Conservation (phyloP, 2,113 vertebrate species). For the Tragelaphus buxtoni region DNA sequence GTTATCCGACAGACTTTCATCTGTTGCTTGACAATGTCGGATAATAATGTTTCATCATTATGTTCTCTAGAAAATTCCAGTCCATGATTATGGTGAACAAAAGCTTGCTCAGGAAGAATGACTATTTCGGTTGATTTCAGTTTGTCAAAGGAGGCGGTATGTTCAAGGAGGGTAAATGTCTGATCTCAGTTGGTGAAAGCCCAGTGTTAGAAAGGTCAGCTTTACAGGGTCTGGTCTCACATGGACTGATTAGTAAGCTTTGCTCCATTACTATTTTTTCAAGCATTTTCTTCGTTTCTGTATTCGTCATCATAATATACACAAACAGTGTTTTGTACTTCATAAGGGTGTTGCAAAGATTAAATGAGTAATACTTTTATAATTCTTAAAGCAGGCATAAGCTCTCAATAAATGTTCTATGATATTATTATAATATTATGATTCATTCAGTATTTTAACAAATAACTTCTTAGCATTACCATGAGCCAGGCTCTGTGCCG, state of each 20-base stretch:
- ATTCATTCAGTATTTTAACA: background rate
- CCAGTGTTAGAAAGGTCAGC: conserved; percentile 10
- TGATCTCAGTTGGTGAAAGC: conserved; percentile 21
- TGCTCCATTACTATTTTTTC: background rate
- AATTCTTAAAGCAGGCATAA: background rate
- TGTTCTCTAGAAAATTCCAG: conserved; percentile 6
- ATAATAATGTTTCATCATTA: background rate
- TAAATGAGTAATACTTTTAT: background rate
- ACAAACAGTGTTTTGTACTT: background rate
- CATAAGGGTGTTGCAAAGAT: background rate
- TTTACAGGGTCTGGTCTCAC: conserved; percentile 45
- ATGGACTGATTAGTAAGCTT: conserved; percentile 36
- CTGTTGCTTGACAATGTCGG: background rate
- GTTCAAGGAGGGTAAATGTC: background rate
- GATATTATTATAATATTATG: background rate
- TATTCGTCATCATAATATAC: background rate
- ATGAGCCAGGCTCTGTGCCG: background rate
- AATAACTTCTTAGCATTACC: background rate
- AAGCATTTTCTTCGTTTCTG: conserved; percentile 9
- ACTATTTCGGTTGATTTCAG: conserved; percentile 34
- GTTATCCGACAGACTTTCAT: background rate
- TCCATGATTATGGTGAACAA: background rate
- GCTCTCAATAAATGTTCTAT: background rate
- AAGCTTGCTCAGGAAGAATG: conserved; percentile 31
- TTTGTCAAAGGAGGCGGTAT: conserved; percentile 35